These are phyloP conservation scores for Sebastes taczanowskii DNA, from an alignment of 2,797 vertebrate genomes.

Conservation along the genomic window DNA sequence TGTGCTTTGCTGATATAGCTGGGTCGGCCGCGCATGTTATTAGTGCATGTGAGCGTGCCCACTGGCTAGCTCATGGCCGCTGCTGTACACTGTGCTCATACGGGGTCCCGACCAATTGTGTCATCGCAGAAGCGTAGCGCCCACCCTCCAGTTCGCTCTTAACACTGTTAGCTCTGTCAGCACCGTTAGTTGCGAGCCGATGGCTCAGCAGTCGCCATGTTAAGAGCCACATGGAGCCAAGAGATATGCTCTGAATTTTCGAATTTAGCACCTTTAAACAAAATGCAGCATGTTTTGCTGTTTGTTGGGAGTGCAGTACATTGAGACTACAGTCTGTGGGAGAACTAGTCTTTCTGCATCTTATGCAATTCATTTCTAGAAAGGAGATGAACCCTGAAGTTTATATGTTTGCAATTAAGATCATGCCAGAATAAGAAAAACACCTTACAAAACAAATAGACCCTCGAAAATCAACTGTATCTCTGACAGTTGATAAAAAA, in stretches of 20 bases:
- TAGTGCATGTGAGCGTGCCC: too few relatives aligned
- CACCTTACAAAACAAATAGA: background rate
- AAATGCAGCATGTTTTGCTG: slow-evolving; percentile 3
- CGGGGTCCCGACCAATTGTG: too few relatives aligned
- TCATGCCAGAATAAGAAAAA: background rate
- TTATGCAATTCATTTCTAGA: background rate
- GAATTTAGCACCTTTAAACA: background rate
- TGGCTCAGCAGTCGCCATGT: background rate
- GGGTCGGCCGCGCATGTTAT: too few relatives aligned
- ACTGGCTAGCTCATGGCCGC: too few relatives aligned
- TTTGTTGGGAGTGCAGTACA: background rate
- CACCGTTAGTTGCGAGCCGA: background rate
- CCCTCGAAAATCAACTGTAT: background rate
- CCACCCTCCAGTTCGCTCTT: too few relatives aligned
- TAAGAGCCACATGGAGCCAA: background rate
- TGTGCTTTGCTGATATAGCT: too few relatives aligned
- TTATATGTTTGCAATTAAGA: background rate
- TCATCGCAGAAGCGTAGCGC: too few relatives aligned
- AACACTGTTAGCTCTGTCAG: too few relatives aligned
- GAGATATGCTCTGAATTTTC: background rate
- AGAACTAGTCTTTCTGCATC: background rate
- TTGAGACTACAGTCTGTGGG: background rate
- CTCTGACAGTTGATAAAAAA: background rate
- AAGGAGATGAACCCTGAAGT: background rate
- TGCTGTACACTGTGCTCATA: background rate